Conservation (phyloP, 2,888 invertebrate species). For the Augochlorella aurata region DNA sequence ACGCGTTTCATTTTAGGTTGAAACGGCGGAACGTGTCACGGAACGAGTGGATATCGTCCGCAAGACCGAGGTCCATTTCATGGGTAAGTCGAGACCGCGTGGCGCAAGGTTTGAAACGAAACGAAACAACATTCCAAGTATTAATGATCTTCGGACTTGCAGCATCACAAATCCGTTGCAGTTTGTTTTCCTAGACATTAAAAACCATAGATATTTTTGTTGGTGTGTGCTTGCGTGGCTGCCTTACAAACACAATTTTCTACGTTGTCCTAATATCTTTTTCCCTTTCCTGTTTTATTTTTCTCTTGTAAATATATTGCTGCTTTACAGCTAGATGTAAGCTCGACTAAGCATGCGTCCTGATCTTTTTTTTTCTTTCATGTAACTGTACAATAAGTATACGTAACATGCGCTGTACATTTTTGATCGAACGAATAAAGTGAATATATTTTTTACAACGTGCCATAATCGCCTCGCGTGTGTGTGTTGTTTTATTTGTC, state of each 20-base stretch:
- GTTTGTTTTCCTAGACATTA: conserved; percentile 37
- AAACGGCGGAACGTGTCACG: conserved; percentile 79
- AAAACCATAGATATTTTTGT: conserved; percentile 29
- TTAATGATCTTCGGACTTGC: conserved; percentile 28
- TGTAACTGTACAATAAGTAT: conserved; percentile 34
- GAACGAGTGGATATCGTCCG: conserved; percentile 82
- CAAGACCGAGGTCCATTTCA: conserved; percentile 82
- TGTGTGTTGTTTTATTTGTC: conserved; percentile 31
- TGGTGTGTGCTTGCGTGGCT: conserved; percentile 71
- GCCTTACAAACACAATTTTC: conserved; percentile 45
- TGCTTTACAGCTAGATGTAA: conserved; percentile 40
- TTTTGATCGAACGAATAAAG: conserved; percentile 62
- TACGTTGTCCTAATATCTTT: conserved; percentile 27
- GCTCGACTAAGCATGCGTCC: conserved; percentile 66
- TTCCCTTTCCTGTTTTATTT: conserved; percentile 14
- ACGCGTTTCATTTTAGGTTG: conserved; percentile 71
- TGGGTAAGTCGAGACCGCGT: conserved; percentile 81
- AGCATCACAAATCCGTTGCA: conserved; percentile 39
- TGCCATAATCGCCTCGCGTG: conserved; percentile 54
- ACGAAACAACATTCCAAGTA: conserved; percentile 39
- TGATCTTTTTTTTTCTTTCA: conserved; percentile 27
- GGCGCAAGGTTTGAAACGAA: conserved; percentile 65
- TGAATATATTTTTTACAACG: conserved; percentile 31
- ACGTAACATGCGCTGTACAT: conserved; percentile 52
- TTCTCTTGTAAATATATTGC: conserved; percentile 54